A percentile compares a stretch with the other conserved stretches of the same genome.
Evolutionary conservation across 2,888 invertebrate genomes (phyloP).

Genomic region (Chouioia cunea): DNA sequence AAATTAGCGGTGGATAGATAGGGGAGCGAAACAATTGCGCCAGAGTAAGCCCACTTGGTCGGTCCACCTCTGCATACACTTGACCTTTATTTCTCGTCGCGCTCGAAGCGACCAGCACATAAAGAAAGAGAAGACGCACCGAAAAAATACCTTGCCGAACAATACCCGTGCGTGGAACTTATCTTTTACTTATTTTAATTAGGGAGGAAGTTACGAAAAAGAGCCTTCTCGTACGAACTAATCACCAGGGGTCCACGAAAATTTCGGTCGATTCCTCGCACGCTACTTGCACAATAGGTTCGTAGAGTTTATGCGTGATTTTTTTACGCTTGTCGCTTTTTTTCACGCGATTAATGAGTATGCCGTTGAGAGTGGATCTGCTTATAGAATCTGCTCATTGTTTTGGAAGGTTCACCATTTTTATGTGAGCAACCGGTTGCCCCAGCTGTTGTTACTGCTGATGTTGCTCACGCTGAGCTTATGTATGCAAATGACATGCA

Average conservation of each 20-base stretch:
- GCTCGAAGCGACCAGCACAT: constrained; percentile 31
- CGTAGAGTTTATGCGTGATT: not conserved
- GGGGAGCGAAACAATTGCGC: constrained; percentile 35
- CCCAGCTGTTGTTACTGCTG: not conserved
- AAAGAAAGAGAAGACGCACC: not conserved
- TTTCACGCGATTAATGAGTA: constrained; percentile 46
- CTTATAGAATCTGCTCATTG: constrained; percentile 43
- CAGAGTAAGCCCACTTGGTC: constrained; percentile 3
- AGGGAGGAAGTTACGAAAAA: constrained; percentile 64
- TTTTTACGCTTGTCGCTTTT: constrained; percentile 26
- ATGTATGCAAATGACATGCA: too few relatives aligned
- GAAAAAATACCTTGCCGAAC: constrained; percentile 55
- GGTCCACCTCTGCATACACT: constrained; percentile 57
- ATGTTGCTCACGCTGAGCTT: too few relatives aligned
- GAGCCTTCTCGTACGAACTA: constrained; percentile 26
- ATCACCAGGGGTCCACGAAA: constrained; percentile 47
- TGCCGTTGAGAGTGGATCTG: constrained; percentile 28
- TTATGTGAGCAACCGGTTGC: constrained; percentile 18
- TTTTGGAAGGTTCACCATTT: constrained; percentile 38
- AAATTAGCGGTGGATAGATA: constrained; percentile 48
- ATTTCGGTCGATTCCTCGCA: constrained; percentile 37
- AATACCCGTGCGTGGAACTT: constrained; percentile 58
- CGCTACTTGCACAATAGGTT: not conserved
- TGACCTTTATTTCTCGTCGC: constrained; percentile 61
- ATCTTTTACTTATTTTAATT: constrained; percentile 64